A percentile compares a stretch with the other conserved stretches of the same genome.
These are phyloP conservation scores for Tinamus major DNA, from an alignment of 2,797 vertebrate genomes.

Conservation along the genomic window DNA sequence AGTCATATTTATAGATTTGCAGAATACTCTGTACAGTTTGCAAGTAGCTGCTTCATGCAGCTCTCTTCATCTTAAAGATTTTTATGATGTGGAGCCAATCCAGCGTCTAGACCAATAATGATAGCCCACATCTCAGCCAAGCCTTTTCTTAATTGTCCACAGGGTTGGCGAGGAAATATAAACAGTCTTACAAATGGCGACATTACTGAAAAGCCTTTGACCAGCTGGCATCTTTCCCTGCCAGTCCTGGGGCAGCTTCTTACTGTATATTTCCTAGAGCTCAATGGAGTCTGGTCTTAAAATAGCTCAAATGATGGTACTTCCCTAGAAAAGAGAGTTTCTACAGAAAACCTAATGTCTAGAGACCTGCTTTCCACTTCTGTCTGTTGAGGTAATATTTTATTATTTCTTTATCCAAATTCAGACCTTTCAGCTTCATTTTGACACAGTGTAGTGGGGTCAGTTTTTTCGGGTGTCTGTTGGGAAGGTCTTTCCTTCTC, in stretches of 20 bases:
- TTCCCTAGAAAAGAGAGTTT: conserved; percentile 25
- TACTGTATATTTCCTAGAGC: conserved; percentile 62
- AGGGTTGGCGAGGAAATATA: conserved; percentile 61
- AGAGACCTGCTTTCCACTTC: neutral
- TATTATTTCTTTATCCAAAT: neutral
- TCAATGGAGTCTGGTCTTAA: conserved; percentile 24
- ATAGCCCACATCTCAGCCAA: conserved; percentile 69
- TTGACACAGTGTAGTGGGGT: neutral
- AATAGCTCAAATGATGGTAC: conserved; percentile 36
- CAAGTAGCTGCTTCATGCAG: conserved; percentile 20
- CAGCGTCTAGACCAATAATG: conserved; percentile 73
- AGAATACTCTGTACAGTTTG: neutral
- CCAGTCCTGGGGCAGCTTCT: conserved; percentile 43
- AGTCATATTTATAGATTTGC: conserved; percentile 6
- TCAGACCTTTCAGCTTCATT: neutral
- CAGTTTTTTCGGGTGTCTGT: neutral
- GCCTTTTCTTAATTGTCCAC: conserved; percentile 77
- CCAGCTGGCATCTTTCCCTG: conserved; percentile 48
- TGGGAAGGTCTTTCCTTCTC: neutral
- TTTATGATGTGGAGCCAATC: conserved; percentile 66
- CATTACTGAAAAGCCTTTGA: conserved; percentile 57
- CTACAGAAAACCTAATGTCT: neutral
- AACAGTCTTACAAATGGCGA: neutral
- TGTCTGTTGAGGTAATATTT: neutral
- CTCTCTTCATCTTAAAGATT: conserved; percentile 50